Evolutionary conservation across 2,113 vertebrate species (phyloP), one percentile per base, ranked within the genome.

Genomic region (Lasiurus borealis): DNA sequence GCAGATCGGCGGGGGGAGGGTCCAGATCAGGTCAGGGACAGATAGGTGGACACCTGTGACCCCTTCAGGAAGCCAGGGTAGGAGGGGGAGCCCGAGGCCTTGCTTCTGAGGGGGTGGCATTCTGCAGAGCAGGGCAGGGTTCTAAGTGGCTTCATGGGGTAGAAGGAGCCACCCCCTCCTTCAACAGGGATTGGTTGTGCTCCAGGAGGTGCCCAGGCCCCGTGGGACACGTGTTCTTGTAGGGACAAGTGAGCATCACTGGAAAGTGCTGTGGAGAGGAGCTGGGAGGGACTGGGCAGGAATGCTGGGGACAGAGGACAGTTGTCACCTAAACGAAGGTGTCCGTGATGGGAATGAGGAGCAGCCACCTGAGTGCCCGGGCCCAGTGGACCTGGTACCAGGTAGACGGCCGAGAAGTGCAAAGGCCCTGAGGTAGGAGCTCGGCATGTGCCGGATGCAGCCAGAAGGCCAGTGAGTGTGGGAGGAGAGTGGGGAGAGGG

Each of bases 151-250:
- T 34, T 18, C 4, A 0, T 34, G 54, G 54, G 27, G 11, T 2
- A 48, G 75, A 44, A 88, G 25, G 59, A 64, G 81, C 50, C 2
- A 0, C 29, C 54, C 27, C 2, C 27, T 71, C 31, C 48, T 21
- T 29, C 72, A 25, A 0, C 48, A 12, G 29, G 14, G n/a, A 0
- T 16, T 52, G 29, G 9, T 0, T 40, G 0, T 31, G 50, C 66
- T 31, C 23, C 36, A 10, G 57, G 3, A 15, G 13, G 52, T 2
- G 36, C 13, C 48, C 31, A 50, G 40, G 76, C 62, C 80, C 21
- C 5, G 0, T 0, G 62, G 40, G 31, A 9, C 31, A 7, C 1
- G 8, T 59, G 0, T 54, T 69, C 62, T 62, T 3, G 4, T 2
- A 2, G 34, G 44, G n/a, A 29, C 29, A 34, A 3, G 15, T 57